Conservation (phyloP, 1,140 invertebrate genomes). For the Chlorops oryzae region DNA sequence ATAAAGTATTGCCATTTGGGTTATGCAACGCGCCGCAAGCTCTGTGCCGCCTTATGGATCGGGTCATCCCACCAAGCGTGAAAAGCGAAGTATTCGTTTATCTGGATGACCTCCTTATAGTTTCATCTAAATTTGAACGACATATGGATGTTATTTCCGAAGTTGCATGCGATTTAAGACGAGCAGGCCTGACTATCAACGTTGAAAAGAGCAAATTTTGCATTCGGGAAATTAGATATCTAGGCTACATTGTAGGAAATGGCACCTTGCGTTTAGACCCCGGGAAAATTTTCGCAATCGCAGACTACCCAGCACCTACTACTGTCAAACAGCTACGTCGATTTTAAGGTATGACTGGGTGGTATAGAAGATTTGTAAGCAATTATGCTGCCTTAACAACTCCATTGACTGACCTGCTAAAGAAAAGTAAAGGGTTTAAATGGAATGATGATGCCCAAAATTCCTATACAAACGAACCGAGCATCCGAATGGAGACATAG, state of each 20-base stretch:
- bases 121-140: constrained; percentile 1
- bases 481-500: too few species aligned
- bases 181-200: constrained; percentile 48
- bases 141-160: constrained; percentile 8
- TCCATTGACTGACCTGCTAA: constrained; percentile 2
- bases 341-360: constrained; percentile 30
- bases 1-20: constrained; percentile 8
- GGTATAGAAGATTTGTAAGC: constrained; percentile 41
- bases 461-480: too few species aligned
- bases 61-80: constrained; percentile 1
- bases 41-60: constrained; percentile 7
- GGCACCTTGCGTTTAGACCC: constrained; percentile 14
- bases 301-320: constrained; percentile 16
- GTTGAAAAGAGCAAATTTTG: constrained; percentile 47
- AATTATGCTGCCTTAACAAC: constrained; percentile 29
- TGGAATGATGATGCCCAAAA: not conserved
- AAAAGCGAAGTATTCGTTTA: constrained; percentile 14
- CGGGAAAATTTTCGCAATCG: constrained; percentile 12
- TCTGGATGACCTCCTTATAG: constrained; percentile 11
- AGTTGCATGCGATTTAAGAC: not conserved
- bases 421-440: not conserved
- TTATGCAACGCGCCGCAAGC: constrained; percentile 6
- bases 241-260: constrained; percentile 19
- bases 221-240: constrained; percentile 25
- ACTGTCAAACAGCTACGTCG: constrained; percentile 13